These are phyloP conservation scores for Pseudomugil gertrudae DNA, from an alignment of 2,797 vertebrate species.

Conservation along the genomic window DNA sequence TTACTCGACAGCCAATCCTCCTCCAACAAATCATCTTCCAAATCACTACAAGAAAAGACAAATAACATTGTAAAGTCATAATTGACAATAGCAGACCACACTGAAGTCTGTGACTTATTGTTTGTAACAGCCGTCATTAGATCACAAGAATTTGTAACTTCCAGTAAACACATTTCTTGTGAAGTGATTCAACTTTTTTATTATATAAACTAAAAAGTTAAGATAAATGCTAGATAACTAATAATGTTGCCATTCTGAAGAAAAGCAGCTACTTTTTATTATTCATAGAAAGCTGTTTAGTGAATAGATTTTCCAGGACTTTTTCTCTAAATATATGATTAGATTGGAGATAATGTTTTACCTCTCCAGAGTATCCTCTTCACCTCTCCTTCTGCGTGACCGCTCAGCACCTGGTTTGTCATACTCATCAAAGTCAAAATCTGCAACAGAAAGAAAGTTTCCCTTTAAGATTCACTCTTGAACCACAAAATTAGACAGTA, in stretches of 20 bases:
- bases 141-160: not conserved
- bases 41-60: slow-evolving; percentile 83
- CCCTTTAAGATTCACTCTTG: not conserved
- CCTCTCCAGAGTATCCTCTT: slow-evolving; percentile 92
- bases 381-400: slow-evolving; percentile 91
- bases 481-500: not conserved
- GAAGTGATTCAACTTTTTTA: not conserved
- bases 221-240: not conserved
- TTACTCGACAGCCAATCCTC: slow-evolving; percentile 92
- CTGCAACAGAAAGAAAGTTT: slow-evolving; percentile 73
- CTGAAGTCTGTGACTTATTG: not conserved
- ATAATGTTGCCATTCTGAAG: not conserved
- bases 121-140: not conserved
- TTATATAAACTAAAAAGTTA: too few species aligned
- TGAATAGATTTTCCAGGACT: not conserved
- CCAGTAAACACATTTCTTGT: not conserved
- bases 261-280: not conserved
- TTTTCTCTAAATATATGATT: not conserved
- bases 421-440: slow-evolving; percentile 94
- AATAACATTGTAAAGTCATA: slow-evolving; percentile 15
- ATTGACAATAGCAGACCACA: not conserved
- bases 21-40: slow-evolving; percentile 94
- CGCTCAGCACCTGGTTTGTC: slow-evolving; percentile 97
- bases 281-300: not conserved
- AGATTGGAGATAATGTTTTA: slow-evolving; percentile 52